These are phyloP conservation scores for Aratinga solstitialis DNA, from an alignment of 2,797 vertebrate species.

Conservation along the genomic window DNA sequence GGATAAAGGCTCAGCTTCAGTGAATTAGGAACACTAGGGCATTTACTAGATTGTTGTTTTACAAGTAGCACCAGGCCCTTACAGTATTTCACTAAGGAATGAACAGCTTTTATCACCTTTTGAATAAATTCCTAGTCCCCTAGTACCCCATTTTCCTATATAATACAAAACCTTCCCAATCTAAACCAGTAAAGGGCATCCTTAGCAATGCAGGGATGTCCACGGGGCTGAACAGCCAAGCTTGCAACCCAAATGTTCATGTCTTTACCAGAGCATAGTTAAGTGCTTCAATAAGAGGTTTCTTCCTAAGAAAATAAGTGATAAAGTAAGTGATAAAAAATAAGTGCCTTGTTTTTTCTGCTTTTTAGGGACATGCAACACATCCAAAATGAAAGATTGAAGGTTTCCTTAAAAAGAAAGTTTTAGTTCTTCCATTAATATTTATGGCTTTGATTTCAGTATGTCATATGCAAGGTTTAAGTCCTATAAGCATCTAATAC, in stretches of 20 bases:
- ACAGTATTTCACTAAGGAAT: not conserved
- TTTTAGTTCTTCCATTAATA: not conserved
- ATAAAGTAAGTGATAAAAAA: not conserved
- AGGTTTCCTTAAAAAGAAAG: not conserved
- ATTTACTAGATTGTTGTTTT: not conserved
- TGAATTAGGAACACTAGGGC: not conserved
- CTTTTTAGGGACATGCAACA: not conserved
- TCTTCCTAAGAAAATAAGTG: not conserved
- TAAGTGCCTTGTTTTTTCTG: not conserved
- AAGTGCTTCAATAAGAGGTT: not conserved
- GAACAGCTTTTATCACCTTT: not conserved
- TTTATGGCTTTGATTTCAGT: not conserved
- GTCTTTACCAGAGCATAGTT: not conserved
- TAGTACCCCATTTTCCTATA: not conserved
- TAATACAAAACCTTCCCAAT: not conserved
- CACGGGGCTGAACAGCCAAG: not conserved
- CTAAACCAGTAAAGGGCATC: not conserved
- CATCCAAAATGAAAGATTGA: not conserved
- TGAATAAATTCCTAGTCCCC: not conserved
- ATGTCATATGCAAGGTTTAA: not conserved
- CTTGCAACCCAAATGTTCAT: rapidly evolving
- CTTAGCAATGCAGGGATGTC: not conserved
- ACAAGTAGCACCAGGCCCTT: not conserved
- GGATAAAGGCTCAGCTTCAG: not conserved
- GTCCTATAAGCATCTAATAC: not conserved